phyloP scores from a whole-genome alignment of 2,113 vertebrate species.

The Lophius piscatorius region DNA sequence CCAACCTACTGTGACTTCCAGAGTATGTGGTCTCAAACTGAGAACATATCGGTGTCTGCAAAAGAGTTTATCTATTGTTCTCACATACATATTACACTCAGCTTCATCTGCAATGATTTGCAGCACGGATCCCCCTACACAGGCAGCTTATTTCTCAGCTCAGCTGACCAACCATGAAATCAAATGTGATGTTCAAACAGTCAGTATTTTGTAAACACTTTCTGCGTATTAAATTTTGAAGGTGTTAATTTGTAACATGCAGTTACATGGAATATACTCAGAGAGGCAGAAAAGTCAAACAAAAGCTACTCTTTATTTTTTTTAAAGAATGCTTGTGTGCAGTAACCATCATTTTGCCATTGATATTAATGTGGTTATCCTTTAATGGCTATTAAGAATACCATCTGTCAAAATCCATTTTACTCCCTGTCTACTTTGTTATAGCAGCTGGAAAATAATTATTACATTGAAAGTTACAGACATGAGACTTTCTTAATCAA shows the following conservation, averaged over 20 bases:
- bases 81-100: too few species aligned
- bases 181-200: neutral
- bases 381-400: constrained; percentile 43
- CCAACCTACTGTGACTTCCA: neutral
- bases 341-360: constrained; percentile 13
- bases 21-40: neutral
- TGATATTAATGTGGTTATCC: constrained; percentile 36
- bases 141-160: neutral
- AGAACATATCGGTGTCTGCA: too few species aligned
- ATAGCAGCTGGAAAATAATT: neutral
- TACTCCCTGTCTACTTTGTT: neutral
- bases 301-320: constrained; percentile 13
- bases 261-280: constrained; percentile 53
- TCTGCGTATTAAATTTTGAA: neutral
- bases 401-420: constrained; percentile 48
- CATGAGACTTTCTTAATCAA: constrained; percentile 26
- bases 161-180: neutral
- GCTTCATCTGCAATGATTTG: too few species aligned
- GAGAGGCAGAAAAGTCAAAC: constrained; percentile 69
- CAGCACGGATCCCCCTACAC: neutral
- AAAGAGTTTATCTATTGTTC: too few species aligned
- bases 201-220: neutral
- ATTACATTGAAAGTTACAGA: constrained; percentile 5
- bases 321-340: constrained; percentile 26
- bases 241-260: constrained; percentile 14